Evolutionary conservation across 1,140 invertebrate species (phyloP).

Genomic region (Sinonovacula constricta): DNA sequence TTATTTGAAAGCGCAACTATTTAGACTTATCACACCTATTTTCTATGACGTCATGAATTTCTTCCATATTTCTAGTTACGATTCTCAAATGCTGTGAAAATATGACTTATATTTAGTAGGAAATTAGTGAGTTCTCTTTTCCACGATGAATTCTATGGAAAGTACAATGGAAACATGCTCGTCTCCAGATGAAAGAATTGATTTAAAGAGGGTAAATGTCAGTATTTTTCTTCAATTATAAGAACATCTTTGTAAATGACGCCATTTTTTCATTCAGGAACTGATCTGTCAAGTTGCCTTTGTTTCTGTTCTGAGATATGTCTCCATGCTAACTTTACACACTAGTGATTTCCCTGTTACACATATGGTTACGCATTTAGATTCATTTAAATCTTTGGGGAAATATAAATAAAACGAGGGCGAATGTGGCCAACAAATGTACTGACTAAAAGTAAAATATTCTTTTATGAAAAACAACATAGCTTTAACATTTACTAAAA

Average conservation of each 20-base stretch:
- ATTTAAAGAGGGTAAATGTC: constrained; percentile 65
- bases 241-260: not conserved
- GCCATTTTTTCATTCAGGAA: not conserved
- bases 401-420: not conserved
- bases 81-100: constrained; percentile 40
- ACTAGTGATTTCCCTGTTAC: not conserved
- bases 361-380: too few species aligned
- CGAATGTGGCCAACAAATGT: not conserved
- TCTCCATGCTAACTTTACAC: not conserved
- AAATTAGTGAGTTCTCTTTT: constrained; percentile 7
- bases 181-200: constrained; percentile 61
- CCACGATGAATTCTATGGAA: constrained; percentile 64
- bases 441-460: not conserved
- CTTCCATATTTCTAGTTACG: constrained; percentile 59
- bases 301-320: not conserved
- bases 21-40: constrained; percentile 25
- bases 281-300: not conserved
- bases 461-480: not conserved
- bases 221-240: not conserved
- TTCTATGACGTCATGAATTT: constrained; percentile 65
- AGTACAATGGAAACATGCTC: constrained; percentile 70
- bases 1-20: not conserved
- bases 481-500: too few species aligned
- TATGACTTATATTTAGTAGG: constrained; percentile 23
- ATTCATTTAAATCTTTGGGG: too few species aligned